phyloP scores from a whole-genome alignment of 2,888 invertebrate genomes.

The Drosophila gaucha region DNA sequence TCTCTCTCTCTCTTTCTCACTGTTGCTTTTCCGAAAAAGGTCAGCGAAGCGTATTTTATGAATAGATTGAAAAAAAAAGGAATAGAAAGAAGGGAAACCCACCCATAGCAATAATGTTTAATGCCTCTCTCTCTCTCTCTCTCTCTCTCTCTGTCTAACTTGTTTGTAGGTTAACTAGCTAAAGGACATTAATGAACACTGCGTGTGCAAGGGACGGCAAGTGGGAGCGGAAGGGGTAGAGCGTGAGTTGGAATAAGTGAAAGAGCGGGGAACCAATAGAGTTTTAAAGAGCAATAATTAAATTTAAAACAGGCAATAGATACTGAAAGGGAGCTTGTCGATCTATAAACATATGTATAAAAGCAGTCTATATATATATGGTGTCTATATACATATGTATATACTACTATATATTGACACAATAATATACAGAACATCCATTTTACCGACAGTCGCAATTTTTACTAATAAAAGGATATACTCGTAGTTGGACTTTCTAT shows the following conservation, averaged over 20 bases:
- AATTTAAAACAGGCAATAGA: no score
- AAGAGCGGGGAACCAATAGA: not conserved
- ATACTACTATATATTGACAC: no score
- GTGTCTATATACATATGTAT: no score
- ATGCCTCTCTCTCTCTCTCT: constrained; percentile 19
- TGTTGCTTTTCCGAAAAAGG: constrained; percentile 29
- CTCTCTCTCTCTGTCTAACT: not conserved
- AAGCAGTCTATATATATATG: no score
- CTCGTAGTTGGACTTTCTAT: no score
- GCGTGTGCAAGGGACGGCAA: not conserved
- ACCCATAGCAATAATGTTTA: constrained; percentile 56
- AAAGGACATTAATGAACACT: constrained; percentile 54
- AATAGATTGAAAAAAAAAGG: constrained; percentile 50
- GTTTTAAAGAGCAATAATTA: not conserved
- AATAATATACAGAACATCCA: no score
- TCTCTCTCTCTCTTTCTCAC: not conserved
- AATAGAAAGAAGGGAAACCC: constrained; percentile 2
- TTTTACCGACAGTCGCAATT: no score
- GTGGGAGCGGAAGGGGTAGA: not conserved
- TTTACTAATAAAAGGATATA: no score
- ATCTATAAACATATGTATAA: no score
- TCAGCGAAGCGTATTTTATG: constrained; percentile 66
- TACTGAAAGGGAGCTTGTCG: no score
- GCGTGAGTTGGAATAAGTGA: not conserved
- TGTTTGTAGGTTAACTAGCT: constrained; percentile 47